Conservation (phyloP, 2,113 vertebrate genomes). For the Herpailurus yagouaroundi region DNA sequence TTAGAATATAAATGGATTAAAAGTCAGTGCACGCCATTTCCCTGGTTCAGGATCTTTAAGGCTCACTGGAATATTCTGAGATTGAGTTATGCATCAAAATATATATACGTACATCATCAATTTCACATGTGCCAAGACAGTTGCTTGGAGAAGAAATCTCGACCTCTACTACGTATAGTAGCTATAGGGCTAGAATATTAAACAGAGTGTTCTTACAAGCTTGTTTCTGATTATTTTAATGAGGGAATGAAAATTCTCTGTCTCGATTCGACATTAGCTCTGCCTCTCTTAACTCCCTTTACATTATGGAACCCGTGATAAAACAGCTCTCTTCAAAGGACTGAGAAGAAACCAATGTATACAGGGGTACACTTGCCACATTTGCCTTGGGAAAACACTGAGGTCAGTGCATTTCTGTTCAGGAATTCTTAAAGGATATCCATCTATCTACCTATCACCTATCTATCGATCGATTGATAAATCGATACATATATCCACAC, state of each 20-base stretch:
- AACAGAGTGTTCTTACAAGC: neutral
- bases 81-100: neutral
- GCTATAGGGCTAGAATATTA: neutral
- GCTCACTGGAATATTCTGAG: neutral
- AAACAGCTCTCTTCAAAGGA: neutral
- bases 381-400: neutral
- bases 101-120: neutral
- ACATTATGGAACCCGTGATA: neutral
- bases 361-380: accelerated
- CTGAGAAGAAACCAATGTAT: neutral
- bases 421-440: neutral
- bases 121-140: neutral
- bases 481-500: neutral
- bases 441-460: too few species aligned
- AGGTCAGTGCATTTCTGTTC: neutral
- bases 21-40: conserved; percentile 26
- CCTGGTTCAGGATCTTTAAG: neutral
- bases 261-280: neutral
- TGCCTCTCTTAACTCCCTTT: neutral
- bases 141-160: neutral
- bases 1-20: conserved; percentile 42
- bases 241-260: neutral
- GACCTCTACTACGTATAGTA: neutral
- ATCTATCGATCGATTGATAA: too few species aligned
- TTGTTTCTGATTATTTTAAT: conserved; percentile 35